Evolutionary conservation across 2,113 vertebrate genomes (phyloP), one percentile per base, ranked within the genome.

Genomic region (Sylvietta virens): DNA sequence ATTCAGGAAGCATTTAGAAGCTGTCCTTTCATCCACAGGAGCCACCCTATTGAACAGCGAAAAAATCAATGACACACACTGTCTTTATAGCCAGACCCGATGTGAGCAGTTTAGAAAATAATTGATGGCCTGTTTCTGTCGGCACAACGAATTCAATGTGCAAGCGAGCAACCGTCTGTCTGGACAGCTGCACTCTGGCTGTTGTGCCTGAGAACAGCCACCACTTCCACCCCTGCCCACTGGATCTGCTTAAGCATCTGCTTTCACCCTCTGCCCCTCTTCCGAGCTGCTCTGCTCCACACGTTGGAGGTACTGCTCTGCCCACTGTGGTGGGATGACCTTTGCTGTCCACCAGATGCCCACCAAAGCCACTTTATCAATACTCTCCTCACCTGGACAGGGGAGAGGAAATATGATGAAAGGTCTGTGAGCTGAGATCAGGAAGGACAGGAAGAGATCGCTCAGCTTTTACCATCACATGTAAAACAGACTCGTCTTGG

Each of bases 231-330:
- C 7, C 37, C 53, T 81, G 60, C 56, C 40, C 7, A 0, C 35
- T 12, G 1, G 10, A 45, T n/a, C 66, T 76, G 44, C 7, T 0
- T 37, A 22, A 40, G 26, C 23, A 15, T 0, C n/a, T n/a, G 0
- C 24, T 6, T 62, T 45, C 42, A n/a, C 17, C 27, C 74, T 74
- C 51, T 70, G 35, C 42, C 69, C 42, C 77, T 74, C 74, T 60
- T 85, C 23, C 3, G 4, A 66, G 44, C 33, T 56, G 66, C 48
- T 89, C 45, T 81, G 45, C 40, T 77, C 54, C 48, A 78, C 26
- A 7, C 0, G 0, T 14, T 76, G 40, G 27, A 69, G 24, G 30
- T 18, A 39, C 13, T 12, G 22, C 57, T 72, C 20, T 64, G 39
- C 39, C 23, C 33, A 17, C 35, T 13, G 20, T 13, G 27, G 27